Base-by-base conservation (phyloP, 2,797 vertebrate species). In the Melanotaenia boesemani region DNA sequence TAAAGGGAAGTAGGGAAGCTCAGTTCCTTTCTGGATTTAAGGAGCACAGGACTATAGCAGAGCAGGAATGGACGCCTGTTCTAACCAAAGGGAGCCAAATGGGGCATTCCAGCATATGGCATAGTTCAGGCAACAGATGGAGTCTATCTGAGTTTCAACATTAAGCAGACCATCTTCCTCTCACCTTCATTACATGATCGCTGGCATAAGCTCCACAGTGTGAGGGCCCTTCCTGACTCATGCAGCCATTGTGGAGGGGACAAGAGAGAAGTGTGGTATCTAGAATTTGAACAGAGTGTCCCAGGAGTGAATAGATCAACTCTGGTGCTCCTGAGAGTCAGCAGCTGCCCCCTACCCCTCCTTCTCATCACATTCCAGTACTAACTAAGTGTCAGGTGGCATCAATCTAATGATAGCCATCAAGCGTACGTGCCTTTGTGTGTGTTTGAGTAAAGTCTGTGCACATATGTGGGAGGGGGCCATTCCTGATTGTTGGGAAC, bases 351-450 rank as follows among this genome's bases (percentile, higher is more conserved):
- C 61, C 52, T 70, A 46, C 59, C 58, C 71, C 79, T 63, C 83
- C 82, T 87, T 74, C 87, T 71, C 80, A 67, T 86, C 86, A 86
- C 92, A 95, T 95, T 94, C 93, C 93, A 79, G 72, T 76, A 74
- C 88, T 88, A 90, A 93, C 88, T 86, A 93, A 91, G 90, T 91
- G 91, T 92, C 92, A 92, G 91, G 90, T 93, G 91, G 89, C 90
- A 92, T 93, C 90, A 92, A 89, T 90, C 89, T 89, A 92, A 88
- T 86, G 83, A 92, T 92, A 93, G 88, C 91, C 86, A 93, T 93
- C 89, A 85, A 89, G 92, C 89, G 84, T 91, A 75, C 74, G 63
- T 88, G 90, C 87, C 83, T 92, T 87, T 91, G 84, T 81, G 78
- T 71, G 76, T 69, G 76, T 72, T 78, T 67, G 78, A 7, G 78